These are phyloP conservation scores for Phengaris alcon DNA, from an alignment of 2,888 invertebrate species.

Conservation along the genomic window DNA sequence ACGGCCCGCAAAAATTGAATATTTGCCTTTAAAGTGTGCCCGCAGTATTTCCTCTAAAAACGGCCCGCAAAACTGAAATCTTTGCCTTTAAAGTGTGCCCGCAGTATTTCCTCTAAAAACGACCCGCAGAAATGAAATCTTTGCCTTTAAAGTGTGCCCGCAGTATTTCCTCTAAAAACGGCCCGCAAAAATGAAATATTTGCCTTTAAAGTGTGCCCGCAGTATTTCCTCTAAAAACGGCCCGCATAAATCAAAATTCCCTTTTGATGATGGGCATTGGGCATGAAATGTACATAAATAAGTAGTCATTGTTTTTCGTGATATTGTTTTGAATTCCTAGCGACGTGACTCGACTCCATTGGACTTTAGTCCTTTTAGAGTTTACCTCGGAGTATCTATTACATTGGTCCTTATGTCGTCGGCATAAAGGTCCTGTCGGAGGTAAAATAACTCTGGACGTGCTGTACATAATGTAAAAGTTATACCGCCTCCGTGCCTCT, in stretches of 20 bases:
- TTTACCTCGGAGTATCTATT: too few species aligned
- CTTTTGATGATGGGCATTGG: neutral
- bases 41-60: too few species aligned
- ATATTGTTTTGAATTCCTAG: neutral
- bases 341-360: neutral
- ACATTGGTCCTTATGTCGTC: too few species aligned
- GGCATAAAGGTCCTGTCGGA: neutral
- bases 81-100: too few species aligned
- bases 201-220: neutral
- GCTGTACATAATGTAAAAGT: neutral
- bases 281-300: neutral
- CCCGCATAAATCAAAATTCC: neutral
- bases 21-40: too few species aligned
- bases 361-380: too few species aligned
- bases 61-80: too few species aligned
- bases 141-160: too few species aligned
- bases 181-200: too few species aligned
- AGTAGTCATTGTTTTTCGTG: constrained; percentile 14
- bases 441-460: neutral
- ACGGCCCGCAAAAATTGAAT: neutral
- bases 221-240: neutral
- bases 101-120: too few species aligned
- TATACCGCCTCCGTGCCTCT: neutral
- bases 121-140: too few species aligned
- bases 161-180: too few species aligned